phyloP scores from a whole-genome alignment of 1,140 invertebrate species.

The Manduca sexta region DNA sequence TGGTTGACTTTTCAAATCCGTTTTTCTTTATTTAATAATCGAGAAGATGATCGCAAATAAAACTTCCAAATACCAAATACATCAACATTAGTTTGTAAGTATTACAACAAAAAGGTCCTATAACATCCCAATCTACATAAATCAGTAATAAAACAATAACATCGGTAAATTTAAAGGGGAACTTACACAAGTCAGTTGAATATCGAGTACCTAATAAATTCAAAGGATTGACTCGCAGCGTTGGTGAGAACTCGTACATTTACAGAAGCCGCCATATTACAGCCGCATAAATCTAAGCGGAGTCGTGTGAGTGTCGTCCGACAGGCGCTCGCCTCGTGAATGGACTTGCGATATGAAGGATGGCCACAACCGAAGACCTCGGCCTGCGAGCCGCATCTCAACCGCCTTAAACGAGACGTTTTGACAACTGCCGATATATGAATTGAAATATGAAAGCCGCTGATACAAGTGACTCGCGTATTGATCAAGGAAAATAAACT shows the following conservation, averaged over 20 bases:
- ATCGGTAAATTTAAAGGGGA: constrained; percentile 30
- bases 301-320: constrained; percentile 37
- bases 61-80: too few species aligned
- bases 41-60: too few species aligned
- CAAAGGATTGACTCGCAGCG: constrained; percentile 46
- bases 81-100: too few species aligned
- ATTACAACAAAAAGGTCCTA: background rate
- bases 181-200: constrained; percentile 34
- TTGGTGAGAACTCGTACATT: constrained; percentile 60
- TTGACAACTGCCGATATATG: constrained; percentile 58
- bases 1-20: too few species aligned
- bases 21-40: too few species aligned
- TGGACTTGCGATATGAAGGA: constrained; percentile 57
- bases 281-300: constrained; percentile 60
- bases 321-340: constrained; percentile 38
- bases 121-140: constrained; percentile 28
- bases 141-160: constrained; percentile 58
- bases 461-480: constrained; percentile 27
- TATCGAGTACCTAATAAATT: constrained; percentile 56
- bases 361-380: constrained; percentile 35
- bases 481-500: constrained; percentile 22
- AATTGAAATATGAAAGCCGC: constrained; percentile 60
- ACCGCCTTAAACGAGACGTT: constrained; percentile 39
- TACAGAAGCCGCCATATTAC: constrained; percentile 58
- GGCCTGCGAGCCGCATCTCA: constrained; percentile 39